These are phyloP conservation scores for Quadriops clusia DNA, from an alignment of 2,888 invertebrate species.

Conservation along the genomic window DNA sequence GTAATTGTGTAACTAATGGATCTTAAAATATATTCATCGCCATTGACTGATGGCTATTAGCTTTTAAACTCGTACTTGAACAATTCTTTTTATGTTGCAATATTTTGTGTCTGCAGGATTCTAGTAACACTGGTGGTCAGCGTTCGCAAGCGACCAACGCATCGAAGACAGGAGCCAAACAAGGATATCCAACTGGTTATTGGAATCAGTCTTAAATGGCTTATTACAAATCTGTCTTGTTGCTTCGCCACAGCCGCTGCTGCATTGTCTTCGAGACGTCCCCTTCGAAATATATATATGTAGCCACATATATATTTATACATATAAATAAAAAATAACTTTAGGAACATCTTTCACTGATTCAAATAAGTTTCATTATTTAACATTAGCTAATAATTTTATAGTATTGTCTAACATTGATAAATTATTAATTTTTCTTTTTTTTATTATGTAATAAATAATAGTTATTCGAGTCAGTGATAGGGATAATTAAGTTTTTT, in stretches of 20 bases:
- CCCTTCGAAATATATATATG: too few relatives aligned
- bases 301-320: too few relatives aligned
- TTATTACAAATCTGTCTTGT: conserved; percentile 10
- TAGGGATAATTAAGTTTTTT: too few relatives aligned
- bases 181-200: conserved; percentile 50
- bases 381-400: conserved; percentile 17
- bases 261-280: too few relatives aligned
- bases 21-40: too few relatives aligned
- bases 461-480: conserved; percentile 17
- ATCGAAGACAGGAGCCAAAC: conserved; percentile 46
- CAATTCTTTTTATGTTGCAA: too few relatives aligned
- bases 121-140: conserved; percentile 40
- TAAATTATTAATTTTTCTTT: conserved; percentile 18
- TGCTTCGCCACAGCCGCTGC: conserved; percentile 9
- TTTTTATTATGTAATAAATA: conserved; percentile 13
- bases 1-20: too few relatives aligned
- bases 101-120: conserved; percentile 41
- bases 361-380: conserved; percentile 17
- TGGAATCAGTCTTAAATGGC: conserved; percentile 50
- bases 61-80: too few relatives aligned
- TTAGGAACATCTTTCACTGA: conserved; percentile 12
- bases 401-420: conserved; percentile 17
- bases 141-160: conserved; percentile 43
- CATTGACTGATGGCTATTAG: too few relatives aligned
- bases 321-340: conserved; percentile 3